Base-by-base conservation (phyloP, 2,797 vertebrate species). In the Sus cebifrons region DNA sequence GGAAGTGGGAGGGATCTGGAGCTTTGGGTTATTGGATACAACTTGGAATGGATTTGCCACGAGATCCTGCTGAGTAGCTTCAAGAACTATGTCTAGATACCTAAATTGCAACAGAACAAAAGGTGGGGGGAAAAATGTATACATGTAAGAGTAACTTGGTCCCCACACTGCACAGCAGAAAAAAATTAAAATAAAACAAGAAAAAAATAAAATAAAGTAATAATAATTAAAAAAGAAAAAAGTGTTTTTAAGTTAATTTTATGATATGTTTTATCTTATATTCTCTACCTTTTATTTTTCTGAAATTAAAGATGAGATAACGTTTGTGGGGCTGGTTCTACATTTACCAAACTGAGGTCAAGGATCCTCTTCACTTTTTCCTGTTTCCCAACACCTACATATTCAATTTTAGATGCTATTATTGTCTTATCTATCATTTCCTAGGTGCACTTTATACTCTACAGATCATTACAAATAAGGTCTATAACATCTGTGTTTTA, bases 221-320 rank as follows among this genome's bases (percentile, higher is more conserved):
- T 32, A 32, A 32, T 32, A 32, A 32, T 32, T 32, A 32, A 32
- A 32, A 32, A 32, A 32, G 2, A 77, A 27, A 84, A 32, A 73
- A 20, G 0, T 62, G 78, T n/a, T 93, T 81, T 78, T 27, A 71
- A 89, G 71, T 84, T 71, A 92, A 49, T 23, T 68, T 64, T 49
- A 36, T 8, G 21, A 92, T 79, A 49, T 3, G 71, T 44, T 13
- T 86, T 78, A 75, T 32, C 16, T 86, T 78, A 74, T 1, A 54
- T 73, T 92, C n/a, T 87, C 70, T 78, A 83, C 49, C 23, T 89
- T 89, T 91, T 29, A 58, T 70, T 75, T 89, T 92, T 29, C 44
- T 73, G 58, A 87, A 78, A 68, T 68, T 58, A 36, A 25, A 95
- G 40, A 77, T 1, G 6, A 93, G n/a, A 71, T n/a, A 74, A 64